Evolutionary conservation across 2,888 invertebrate species (phyloP), one percentile per base, ranked within the genome.

Genomic region (Caenorhabditis drosophilae): DNA sequence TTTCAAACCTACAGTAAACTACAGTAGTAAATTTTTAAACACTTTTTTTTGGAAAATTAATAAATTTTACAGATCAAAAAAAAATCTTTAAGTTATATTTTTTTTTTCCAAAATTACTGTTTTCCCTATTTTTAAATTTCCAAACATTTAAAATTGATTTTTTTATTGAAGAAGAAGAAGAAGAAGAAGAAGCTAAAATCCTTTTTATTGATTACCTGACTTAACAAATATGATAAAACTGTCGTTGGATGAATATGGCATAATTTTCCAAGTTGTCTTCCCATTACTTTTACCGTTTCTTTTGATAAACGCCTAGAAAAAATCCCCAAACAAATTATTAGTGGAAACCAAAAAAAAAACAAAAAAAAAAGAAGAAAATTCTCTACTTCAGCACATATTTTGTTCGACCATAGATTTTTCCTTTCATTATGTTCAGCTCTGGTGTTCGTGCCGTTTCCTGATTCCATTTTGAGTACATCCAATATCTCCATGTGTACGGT

Each of bases 261-360:
- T 31, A 97, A 87, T 87, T 99, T 99, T 15, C 97, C 98, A 70
- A 99, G 91, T 46, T 92, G 90, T 60, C 98, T 88, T 0, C 98
- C 98, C 64, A 94, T 91, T 1, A 92, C 93, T 85, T 97, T 98
- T 6, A 96, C 93, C 81, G 95, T 98, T 84, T 99, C 98, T 84
- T 98, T 99, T 78, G 94, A 94, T 35, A 88, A 78, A n/a, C 88
- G 84, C 72, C 86, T 87, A 67, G 35, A 78, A 73, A 59, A 22
- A 18, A n/a, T n/a, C n/a, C n/a, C n/a, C n/a, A 12, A 31, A 15
- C 1, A 25, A 22, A 44, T 44, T 44, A n/a, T 46, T 38, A 6
- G 16, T n/a, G 3, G 2, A 15, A 20, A 26, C 38, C n/a, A 26
- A 2, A 45, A 34, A 22, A 26, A 15, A 34, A 25, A 46, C 22